These are phyloP conservation scores for Balearica regulorum DNA, from an alignment of 2,797 vertebrate species.

Conservation along the genomic window DNA sequence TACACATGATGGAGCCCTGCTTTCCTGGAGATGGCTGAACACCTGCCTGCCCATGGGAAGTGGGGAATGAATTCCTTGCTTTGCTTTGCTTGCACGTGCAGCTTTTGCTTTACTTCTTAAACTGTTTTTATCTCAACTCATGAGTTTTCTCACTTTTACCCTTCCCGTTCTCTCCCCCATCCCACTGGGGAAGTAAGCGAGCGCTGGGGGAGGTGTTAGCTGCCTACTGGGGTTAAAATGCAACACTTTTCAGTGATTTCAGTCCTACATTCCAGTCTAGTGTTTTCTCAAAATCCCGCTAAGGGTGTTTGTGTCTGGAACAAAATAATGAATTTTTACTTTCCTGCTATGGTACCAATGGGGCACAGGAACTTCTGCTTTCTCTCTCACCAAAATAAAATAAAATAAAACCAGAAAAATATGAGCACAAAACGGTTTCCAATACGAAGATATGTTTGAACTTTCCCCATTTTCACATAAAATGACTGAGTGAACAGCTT, in stretches of 20 bases:
- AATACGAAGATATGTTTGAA: conserved; percentile 7
- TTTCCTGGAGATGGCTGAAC: neutral
- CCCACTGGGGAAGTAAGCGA: accelerated
- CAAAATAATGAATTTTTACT: neutral
- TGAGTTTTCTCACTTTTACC: neutral
- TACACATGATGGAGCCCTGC: accelerated
- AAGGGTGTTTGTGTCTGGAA: neutral
- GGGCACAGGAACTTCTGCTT: neutral
- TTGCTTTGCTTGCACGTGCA: accelerated
- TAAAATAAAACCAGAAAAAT: neutral
- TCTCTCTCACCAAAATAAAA: neutral
- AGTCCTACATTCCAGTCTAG: neutral
- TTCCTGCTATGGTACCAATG: neutral
- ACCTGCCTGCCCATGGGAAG: neutral
- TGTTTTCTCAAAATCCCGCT: neutral
- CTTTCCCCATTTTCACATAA: conserved; percentile 20
- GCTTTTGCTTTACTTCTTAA: neutral
- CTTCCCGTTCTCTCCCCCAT: neutral
- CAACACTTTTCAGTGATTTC: neutral
- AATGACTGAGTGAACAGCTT: neutral
- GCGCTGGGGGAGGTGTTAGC: neutral
- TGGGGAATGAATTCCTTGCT: neutral
- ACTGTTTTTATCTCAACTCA: neutral
- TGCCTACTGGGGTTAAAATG: neutral
- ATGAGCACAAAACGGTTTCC: neutral